Conservation (phyloP, 2,888 invertebrate genomes). For the Clistopyga incitator region DNA sequence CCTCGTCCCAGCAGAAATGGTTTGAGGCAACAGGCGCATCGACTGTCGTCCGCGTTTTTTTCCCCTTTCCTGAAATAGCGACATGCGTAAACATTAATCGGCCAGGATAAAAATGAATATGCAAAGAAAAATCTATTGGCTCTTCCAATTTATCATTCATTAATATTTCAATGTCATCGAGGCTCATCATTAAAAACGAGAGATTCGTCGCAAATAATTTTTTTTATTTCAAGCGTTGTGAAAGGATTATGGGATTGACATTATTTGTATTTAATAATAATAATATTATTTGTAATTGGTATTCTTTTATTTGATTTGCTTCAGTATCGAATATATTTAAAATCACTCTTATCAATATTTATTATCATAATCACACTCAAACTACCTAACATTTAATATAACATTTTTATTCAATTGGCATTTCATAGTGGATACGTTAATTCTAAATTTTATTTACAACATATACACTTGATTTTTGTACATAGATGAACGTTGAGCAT, state of each 20-base stretch:
- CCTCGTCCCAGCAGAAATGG: constrained; percentile 77
- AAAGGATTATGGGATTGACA: not conserved
- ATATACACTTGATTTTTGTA: not conserved
- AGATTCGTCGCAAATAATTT: not conserved
- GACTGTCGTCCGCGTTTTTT: constrained; percentile 72
- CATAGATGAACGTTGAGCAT: not conserved
- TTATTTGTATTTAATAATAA: not conserved
- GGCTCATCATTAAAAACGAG: not conserved
- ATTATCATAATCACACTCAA: not conserved
- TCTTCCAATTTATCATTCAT: not conserved
- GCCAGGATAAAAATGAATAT: constrained; percentile 1
- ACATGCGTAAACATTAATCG: constrained; percentile 15
- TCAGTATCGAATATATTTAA: not conserved
- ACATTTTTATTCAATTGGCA: not conserved
- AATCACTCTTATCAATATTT: not conserved
- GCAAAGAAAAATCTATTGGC: not conserved
- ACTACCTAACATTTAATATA: not conserved
- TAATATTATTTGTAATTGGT: not conserved
- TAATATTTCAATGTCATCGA: not conserved
- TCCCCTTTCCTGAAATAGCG: constrained; percentile 74
- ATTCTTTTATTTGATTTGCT: not conserved
- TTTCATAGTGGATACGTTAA: not conserved
- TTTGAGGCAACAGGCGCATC: constrained; percentile 81
- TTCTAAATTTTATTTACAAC: constrained; percentile 8
- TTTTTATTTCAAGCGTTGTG: not conserved